Evolutionary conservation across 2,888 invertebrate species (phyloP).

Genomic region (Ceraclea dissimilis): DNA sequence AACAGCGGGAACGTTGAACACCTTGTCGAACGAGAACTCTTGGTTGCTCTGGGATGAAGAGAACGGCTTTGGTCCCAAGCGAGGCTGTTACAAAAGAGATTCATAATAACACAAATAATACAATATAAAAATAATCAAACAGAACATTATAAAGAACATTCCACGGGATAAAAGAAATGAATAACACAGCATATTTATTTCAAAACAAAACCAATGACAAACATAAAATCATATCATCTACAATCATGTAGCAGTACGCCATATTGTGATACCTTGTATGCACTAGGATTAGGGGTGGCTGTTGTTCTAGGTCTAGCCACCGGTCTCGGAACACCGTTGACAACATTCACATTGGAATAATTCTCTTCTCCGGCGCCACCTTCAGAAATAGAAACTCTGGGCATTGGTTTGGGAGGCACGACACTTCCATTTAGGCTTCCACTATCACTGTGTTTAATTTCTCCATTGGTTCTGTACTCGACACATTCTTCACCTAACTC

Average conservation of each 20-base stretch:
- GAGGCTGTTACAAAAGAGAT: conserved; percentile 51
- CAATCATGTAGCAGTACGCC: neutral
- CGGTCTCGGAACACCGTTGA: conserved; percentile 51
- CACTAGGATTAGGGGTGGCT: conserved; percentile 51
- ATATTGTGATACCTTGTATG: conserved; percentile 68
- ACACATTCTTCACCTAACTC: conserved; percentile 26
- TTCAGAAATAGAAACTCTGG: conserved; percentile 71
- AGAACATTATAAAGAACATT: no score
- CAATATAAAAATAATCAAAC: no score
- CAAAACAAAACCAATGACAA: no score
- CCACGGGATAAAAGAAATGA: no score
- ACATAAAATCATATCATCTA: no score
- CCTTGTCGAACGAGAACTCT: conserved; percentile 73
- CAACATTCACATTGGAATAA: conserved; percentile 37
- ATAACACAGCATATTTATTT: no score
- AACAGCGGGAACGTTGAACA: conserved; percentile 71
- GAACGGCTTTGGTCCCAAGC: conserved; percentile 80
- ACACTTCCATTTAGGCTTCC: conserved; percentile 28
- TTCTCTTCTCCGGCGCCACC: conserved; percentile 47
- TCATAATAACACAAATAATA: neutral
- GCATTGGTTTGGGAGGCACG: conserved; percentile 63
- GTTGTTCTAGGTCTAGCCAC: conserved; percentile 65
- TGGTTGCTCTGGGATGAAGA: conserved; percentile 66
- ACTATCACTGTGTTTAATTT: conserved; percentile 1
- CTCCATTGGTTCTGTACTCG: conserved; percentile 28